Evolutionary conservation across 2,113 vertebrate species (phyloP), one percentile per base, ranked within the genome.

Genomic region (Elgaria multicarinata): DNA sequence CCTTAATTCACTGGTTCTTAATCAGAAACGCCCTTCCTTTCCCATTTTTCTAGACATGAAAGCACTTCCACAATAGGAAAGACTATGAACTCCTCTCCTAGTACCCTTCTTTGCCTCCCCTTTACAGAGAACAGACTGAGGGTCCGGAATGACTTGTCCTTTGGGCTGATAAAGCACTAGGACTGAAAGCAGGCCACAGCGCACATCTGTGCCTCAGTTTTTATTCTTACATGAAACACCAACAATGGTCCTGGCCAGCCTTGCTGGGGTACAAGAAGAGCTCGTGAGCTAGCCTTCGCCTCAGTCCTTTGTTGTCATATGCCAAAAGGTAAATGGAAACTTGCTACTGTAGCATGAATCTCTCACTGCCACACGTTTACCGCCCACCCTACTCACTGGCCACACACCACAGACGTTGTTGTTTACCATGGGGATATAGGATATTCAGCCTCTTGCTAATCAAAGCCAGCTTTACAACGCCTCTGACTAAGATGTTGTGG

Each of bases 381-480:
- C 44, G 74, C 24, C 39, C 82, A 16, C 66, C 39, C 0, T 74
- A 67, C 18, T 62, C 33, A 31, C n/a, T 75, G 42, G 64, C 44
- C 67, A 36, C 13, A 0, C 53, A 46, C n/a, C 44, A 58, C 78
- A 0, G 0, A 20, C 36, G 0, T 7, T 0, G 0, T 39, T 42
- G n/a, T 6, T 22, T 18, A 36, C 0, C 0, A 71, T 24, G 0
- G 0, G 18, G 67, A 1, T 1, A 46, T 8, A 69, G 74, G 87
- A 50, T 36, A 14, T 80, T 0, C 0, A 14, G 33, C 55, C 42
- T 46, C 6, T 6, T 87, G 42, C 4, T 0, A 1, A 79, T 8
- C 1, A 18, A 53, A 44, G 3, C 0, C 9, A 2, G 18, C 36
- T 4, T 3, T 72, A 31, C 0, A 0, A 18, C 6, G 71, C 58